phyloP scores from a whole-genome alignment of 2,797 vertebrate species.

The Distichodus sexfasciatus region DNA sequence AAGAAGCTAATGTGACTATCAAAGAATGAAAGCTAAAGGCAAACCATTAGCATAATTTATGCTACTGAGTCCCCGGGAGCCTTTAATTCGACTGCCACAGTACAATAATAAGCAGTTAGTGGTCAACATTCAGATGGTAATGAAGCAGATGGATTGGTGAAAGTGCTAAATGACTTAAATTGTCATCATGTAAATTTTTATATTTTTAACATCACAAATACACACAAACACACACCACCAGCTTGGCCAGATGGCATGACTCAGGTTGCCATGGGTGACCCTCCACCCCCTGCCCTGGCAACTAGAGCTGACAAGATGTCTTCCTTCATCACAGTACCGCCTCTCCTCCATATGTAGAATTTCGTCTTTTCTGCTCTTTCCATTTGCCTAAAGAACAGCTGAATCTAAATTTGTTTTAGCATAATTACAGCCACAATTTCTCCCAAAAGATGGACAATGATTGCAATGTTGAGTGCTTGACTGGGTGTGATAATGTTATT shows the following conservation, averaged over 20 bases:
- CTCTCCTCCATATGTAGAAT: conserved; percentile 1
- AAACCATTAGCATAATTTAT: no score
- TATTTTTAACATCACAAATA: conserved; percentile 13
- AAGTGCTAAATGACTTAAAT: not conserved
- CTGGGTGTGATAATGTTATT: no score
- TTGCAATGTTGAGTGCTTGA: no score
- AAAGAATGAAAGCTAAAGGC: no score
- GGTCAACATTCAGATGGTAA: not conserved
- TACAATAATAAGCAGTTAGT: no score
- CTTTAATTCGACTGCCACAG: no score
- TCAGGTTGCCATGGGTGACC: not conserved
- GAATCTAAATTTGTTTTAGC: not conserved
- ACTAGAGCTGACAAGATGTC: not conserved
- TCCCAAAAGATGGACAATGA: no score
- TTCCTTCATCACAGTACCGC: not conserved
- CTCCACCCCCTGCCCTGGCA: not conserved
- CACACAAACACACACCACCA: conserved; percentile 3
- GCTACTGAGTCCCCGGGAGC: no score
- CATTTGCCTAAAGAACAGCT: conserved; percentile 13
- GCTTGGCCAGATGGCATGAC: not conserved
- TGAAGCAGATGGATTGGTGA: conserved; percentile 3
- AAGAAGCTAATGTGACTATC: no score
- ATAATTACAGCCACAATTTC: not conserved
- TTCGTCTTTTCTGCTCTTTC: conserved; percentile 8
- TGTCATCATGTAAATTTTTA: conserved; percentile 5